Percentiles rank a stretch among this genome's conserved stretches.
Evolutionary conservation across 2,797 vertebrate genomes (phyloP).

Genomic region (Tokudaia tokunoshimensis): DNA sequence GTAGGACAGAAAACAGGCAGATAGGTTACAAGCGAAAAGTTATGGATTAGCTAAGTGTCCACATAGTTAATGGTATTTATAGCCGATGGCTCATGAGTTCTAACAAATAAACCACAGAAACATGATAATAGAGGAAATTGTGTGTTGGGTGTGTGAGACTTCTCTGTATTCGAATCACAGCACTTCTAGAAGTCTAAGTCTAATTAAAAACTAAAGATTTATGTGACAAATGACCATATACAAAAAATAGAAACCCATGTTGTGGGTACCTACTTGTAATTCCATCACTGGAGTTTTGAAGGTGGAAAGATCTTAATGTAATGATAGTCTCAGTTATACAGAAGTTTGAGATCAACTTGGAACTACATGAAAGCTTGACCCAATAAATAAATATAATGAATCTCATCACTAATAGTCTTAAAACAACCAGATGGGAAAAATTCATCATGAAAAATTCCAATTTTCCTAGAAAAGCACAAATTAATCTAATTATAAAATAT

Average conservation of each 20-base stretch:
- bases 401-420: neutral
- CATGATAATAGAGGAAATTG: neutral
- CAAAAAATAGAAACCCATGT: neutral
- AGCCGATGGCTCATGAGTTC: neutral
- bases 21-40: neutral
- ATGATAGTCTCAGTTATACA: too few species aligned
- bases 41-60: neutral
- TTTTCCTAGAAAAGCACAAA: neutral
- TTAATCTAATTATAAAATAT: slow-evolving; percentile 3
- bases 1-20: neutral
- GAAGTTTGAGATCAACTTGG: neutral
- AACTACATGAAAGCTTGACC: neutral
- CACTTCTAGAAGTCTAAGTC: neutral
- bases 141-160: neutral
- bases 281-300: neutral
- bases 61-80: neutral
- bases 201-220: neutral
- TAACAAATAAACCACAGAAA: neutral
- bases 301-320: neutral
- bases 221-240: neutral
- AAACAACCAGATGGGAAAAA: neutral
- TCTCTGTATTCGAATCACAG: neutral
- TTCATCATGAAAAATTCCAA: neutral
- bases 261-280: neutral
- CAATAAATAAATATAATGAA: neutral